Percentiles rank a stretch among this genome's conserved stretches.
phyloP scores from a whole-genome alignment of 2,113 vertebrate genomes.

The Zootoca vivipara region DNA sequence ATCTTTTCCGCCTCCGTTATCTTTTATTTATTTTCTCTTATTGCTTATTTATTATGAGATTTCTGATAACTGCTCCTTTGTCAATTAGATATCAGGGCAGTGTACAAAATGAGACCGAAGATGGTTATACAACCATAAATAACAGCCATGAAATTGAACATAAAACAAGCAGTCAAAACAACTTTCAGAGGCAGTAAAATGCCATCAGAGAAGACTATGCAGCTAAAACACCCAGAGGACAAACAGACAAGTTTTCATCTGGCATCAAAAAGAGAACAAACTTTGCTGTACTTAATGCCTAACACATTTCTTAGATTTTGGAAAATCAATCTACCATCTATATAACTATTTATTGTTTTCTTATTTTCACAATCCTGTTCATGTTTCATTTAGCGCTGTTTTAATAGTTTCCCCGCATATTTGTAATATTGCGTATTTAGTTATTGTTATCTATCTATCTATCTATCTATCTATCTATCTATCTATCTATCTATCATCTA shows the following conservation, averaged over 20 bases:
- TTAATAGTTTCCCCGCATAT: too few species aligned
- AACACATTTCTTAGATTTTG: background rate
- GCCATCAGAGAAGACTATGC: too few species aligned
- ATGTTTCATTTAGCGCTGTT: background rate
- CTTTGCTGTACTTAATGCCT: background rate
- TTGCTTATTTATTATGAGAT: background rate
- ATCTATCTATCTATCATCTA: too few species aligned
- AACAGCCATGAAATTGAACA: background rate
- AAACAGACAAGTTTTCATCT: background rate
- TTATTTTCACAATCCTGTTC: background rate
- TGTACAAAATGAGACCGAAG: background rate
- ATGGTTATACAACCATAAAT: background rate
- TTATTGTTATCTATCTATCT: too few species aligned
- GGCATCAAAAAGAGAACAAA: background rate
- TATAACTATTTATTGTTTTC: background rate
- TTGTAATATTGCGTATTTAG: too few species aligned
- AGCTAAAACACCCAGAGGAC: background rate
- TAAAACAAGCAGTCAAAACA: background rate
- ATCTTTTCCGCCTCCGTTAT: background rate
- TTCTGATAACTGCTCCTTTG: background rate
- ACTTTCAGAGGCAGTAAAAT: background rate
- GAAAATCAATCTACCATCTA: accelerated
- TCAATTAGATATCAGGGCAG: background rate
- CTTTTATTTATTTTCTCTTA: background rate
- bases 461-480: too few species aligned